Percentiles rank a stretch among this genome's conserved stretches.
These are phyloP conservation scores for Netta rufina DNA, from an alignment of 2,797 vertebrate species.

Conservation along the genomic window DNA sequence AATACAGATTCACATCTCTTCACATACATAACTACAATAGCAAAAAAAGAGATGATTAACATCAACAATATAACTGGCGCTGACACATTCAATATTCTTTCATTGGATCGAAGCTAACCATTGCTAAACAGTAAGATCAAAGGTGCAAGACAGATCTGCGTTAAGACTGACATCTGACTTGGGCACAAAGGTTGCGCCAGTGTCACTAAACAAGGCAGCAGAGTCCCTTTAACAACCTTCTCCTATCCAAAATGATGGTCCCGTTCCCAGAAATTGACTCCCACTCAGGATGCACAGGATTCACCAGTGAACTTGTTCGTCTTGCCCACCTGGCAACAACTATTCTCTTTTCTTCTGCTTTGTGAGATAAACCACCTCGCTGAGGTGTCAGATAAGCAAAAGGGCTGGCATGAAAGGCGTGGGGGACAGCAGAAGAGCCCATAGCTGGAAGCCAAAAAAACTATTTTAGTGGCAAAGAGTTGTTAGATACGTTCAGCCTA, in stretches of 20 bases:
- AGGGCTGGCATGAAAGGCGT: not conserved
- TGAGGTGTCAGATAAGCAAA: not conserved
- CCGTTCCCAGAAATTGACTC: not conserved
- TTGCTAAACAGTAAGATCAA: not conserved
- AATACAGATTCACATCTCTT: not conserved
- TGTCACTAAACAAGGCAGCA: not conserved
- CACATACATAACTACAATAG: not conserved
- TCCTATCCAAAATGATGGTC: not conserved
- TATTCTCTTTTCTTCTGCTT: not conserved
- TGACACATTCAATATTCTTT: not conserved
- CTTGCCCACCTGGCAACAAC: not conserved
- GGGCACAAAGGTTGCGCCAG: not conserved
- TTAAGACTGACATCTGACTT: not conserved
- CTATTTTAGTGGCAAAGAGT: not conserved
- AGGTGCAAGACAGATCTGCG: not conserved
- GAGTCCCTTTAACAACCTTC: not conserved
- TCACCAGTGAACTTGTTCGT: not conserved
- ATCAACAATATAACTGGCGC: not conserved
- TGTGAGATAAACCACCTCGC: not conserved
- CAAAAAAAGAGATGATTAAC: not conserved
- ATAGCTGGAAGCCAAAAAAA: not conserved
- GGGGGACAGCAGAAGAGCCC: not conserved
- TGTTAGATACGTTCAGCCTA: not conserved
- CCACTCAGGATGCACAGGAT: rapidly evolving
- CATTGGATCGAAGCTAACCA: not conserved